Evolutionary conservation across 2,888 invertebrate genomes (phyloP).

Genomic region (Ligdia adustata): DNA sequence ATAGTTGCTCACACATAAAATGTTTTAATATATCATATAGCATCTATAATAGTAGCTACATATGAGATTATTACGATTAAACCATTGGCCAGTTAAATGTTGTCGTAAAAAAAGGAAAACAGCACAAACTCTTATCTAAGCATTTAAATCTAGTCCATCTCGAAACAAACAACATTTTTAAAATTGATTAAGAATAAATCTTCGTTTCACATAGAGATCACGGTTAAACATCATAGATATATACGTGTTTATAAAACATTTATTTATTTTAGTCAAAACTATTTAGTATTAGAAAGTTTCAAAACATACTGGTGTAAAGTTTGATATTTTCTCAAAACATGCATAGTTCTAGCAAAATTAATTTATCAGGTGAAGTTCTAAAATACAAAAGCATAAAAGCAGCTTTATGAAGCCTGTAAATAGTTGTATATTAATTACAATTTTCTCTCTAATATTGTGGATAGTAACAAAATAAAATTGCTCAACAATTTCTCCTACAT

Average conservation of each 20-base stretch:
- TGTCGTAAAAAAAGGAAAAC: constrained; percentile 50
- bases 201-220: constrained; percentile 65
- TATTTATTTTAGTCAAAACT: constrained; percentile 7
- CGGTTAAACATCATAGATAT: constrained; percentile 45
- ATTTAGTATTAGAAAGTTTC: constrained; percentile 6
- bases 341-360: constrained; percentile 18
- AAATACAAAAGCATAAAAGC: constrained; percentile 14
- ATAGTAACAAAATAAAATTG: constrained; percentile 24
- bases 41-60: constrained; percentile 43
- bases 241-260: constrained; percentile 16
- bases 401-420: constrained; percentile 9
- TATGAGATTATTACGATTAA: constrained; percentile 48
- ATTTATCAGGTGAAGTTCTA: not conserved
- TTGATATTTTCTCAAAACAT: constrained; percentile 31
- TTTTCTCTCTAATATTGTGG: constrained; percentile 15
- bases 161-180: constrained; percentile 61
- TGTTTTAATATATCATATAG: no score
- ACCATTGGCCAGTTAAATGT: constrained; percentile 57
- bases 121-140: constrained; percentile 52
- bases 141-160: constrained; percentile 45
- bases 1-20: constrained; percentile 58
- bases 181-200: constrained; percentile 50
- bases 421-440: constrained; percentile 7
- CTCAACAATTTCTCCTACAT: constrained; percentile 16
- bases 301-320: constrained; percentile 16